Evolutionary conservation across 2,888 invertebrate species (phyloP).

Genomic region (Entomobrya proxima): DNA sequence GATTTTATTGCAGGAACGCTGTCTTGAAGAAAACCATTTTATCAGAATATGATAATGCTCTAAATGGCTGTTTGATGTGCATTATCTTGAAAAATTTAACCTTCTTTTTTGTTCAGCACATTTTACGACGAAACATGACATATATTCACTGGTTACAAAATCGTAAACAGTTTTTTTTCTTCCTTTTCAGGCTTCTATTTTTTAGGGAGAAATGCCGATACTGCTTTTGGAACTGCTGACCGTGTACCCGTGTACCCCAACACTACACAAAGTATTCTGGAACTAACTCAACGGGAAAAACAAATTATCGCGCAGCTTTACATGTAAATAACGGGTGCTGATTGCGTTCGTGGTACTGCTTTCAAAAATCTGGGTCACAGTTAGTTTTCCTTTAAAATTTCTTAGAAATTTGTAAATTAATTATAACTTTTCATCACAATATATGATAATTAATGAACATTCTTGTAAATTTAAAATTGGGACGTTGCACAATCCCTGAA

Average conservation of each 20-base stretch:
- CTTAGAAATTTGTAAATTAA: no score
- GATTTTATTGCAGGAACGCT: slow-evolving; percentile 11
- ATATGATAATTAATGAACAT: no score
- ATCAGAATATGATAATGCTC: slow-evolving; percentile 5
- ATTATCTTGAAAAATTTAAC: neutral
- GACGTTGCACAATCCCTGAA: no score
- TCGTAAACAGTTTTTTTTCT: neutral
- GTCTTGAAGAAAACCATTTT: neutral
- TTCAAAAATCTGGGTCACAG: no score
- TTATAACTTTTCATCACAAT: no score
- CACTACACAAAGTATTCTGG: no score
- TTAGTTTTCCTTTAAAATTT: no score
- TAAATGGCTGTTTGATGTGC: slow-evolving; percentile 45
- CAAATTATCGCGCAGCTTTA: neutral
- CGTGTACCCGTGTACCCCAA: no score
- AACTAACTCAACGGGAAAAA: no score
- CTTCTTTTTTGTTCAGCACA: slow-evolving; percentile 1
- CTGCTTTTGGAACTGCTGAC: no score
- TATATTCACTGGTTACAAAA: slow-evolving; percentile 3
- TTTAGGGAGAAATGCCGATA: neutral
- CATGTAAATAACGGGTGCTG: neutral
- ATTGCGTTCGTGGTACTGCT: no score
- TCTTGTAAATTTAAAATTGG: no score
- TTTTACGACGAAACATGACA: neutral
- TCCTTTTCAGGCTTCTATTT: neutral